phyloP scores from a whole-genome alignment of 2,888 invertebrate genomes.

The Morpho helenor region DNA sequence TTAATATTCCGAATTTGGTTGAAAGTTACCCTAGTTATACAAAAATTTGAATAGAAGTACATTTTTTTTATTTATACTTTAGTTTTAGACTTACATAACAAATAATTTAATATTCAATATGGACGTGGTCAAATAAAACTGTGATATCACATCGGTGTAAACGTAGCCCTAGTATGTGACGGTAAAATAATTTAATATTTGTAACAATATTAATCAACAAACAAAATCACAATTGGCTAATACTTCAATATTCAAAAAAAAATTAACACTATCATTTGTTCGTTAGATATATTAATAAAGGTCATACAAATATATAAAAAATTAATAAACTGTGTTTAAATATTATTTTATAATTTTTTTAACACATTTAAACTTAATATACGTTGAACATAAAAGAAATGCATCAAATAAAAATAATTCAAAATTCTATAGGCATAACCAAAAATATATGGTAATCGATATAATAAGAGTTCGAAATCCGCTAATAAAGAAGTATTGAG shows the following conservation, averaged over 20 bases:
- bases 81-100: too few species aligned
- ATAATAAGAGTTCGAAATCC: too few species aligned
- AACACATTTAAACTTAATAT: constrained; percentile 2
- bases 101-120: too few species aligned
- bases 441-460: too few species aligned
- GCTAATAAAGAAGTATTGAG: too few species aligned
- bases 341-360: constrained; percentile 1
- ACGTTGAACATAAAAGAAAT: constrained; percentile 6
- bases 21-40: too few species aligned
- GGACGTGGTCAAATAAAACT: too few species aligned
- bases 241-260: neutral
- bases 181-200: neutral
- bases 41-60: too few species aligned
- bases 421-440: neutral
- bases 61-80: too few species aligned
- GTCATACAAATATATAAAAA: too few species aligned
- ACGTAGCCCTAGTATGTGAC: constrained; percentile 3
- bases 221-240: constrained; percentile 7
- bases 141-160: constrained; percentile 3
- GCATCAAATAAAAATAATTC: constrained; percentile 5
- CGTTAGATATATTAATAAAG: constrained; percentile 1
- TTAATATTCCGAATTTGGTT: too few species aligned
- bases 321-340: constrained; percentile 1
- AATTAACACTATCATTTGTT: constrained; percentile 1
- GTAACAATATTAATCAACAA: neutral